These are phyloP conservation scores for Cydia strobilella DNA, from an alignment of 1,140 invertebrate genomes.

Conservation along the genomic window DNA sequence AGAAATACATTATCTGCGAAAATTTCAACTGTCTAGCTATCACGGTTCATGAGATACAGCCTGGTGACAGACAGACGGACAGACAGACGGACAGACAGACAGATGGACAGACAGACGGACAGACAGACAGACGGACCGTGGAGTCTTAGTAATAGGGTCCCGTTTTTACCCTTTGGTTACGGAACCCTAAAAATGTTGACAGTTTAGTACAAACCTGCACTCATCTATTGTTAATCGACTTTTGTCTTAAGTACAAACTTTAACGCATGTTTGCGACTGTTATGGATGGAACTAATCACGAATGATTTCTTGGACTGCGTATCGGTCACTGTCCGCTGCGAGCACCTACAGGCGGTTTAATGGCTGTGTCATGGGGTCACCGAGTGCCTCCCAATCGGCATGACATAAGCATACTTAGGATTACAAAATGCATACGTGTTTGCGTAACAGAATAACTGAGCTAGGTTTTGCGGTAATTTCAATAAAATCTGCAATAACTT, in stretches of 20 bases:
- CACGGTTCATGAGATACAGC: no score
- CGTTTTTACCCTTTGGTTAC: no score
- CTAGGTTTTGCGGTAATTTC: conserved; percentile 53
- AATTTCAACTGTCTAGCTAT: no score
- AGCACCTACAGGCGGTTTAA: conserved; percentile 49
- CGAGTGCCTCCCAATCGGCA: conserved; percentile 71
- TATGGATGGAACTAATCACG: conserved; percentile 22
- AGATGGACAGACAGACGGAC: no score
- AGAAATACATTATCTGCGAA: no score
- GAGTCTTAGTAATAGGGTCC: no score
- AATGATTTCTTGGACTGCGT: conserved; percentile 33
- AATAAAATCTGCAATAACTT: conserved; percentile 55
- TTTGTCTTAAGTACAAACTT: no score
- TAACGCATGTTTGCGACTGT: background rate
- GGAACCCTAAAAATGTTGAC: no score
- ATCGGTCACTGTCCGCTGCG: conserved; percentile 61
- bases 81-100: no score
- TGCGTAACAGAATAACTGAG: conserved; percentile 65
- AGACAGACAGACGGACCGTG: no score
- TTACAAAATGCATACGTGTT: conserved; percentile 75
- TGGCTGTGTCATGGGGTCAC: conserved; percentile 74
- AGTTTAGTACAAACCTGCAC: background rate
- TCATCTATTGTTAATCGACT: background rate
- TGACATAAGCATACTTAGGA: conserved; percentile 74
- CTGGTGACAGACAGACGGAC: no score